phyloP scores from a whole-genome alignment of 2,113 vertebrate species.

The Carassius gibelio region DNA sequence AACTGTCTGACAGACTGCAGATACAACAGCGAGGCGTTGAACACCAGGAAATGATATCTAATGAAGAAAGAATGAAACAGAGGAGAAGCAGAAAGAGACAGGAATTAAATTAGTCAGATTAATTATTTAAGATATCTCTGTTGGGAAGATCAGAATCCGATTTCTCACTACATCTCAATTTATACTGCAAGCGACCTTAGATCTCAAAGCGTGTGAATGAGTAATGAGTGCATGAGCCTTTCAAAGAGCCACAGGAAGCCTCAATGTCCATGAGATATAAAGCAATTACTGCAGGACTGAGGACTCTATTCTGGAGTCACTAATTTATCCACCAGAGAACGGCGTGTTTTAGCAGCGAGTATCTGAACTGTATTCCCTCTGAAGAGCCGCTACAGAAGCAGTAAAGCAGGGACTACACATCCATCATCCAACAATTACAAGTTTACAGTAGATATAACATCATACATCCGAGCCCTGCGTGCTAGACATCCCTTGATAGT shows the following conservation, averaged over 20 bases:
- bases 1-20: conserved; percentile 73
- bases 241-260: conserved; percentile 58
- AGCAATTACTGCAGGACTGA: conserved; percentile 57
- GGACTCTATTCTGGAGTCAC: conserved; percentile 53
- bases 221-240: conserved; percentile 52
- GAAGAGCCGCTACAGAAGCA: conserved; percentile 51
- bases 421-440: conserved; percentile 63
- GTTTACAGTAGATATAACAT: conserved; percentile 40
- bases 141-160: conserved; percentile 47
- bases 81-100: background rate
- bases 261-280: conserved; percentile 53
- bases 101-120: conserved; percentile 17
- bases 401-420: conserved; percentile 3
- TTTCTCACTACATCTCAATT: conserved; percentile 60
- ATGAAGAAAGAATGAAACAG: background rate
- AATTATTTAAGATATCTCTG: conserved; percentile 61
- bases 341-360: conserved; percentile 50
- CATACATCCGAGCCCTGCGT: background rate
- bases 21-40: conserved; percentile 80
- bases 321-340: conserved; percentile 73
- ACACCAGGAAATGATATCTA: conserved; percentile 82
- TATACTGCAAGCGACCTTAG: conserved; percentile 37
- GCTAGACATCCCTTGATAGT: background rate
- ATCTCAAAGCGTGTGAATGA: conserved; percentile 47
- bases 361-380: conserved; percentile 60